Evolutionary conservation across 2,797 vertebrate species (phyloP), one percentile per base, ranked within the genome.

Genomic region (Rhadinocentrus ornatus): DNA sequence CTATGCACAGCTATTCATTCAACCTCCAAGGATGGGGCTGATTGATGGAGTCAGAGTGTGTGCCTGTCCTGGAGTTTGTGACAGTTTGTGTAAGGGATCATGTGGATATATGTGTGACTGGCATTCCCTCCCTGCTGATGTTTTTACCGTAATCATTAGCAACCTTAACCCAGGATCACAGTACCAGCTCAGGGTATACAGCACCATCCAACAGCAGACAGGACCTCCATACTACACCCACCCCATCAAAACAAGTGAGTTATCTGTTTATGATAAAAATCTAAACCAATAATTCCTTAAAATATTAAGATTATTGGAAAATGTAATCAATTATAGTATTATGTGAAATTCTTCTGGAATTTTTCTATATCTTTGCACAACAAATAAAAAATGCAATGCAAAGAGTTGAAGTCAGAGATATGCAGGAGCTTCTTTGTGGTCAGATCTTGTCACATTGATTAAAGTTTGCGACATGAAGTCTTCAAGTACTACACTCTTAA

Each of bases 181-280:
- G 77, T 95, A 95, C 75, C 83, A 94, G 74, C 92, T 97, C 59
- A 77, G 37, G 2, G 69, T 97, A 66, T 92, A 79, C 66, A 93
- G 93, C 80, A 94, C 92, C 73, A 96, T 95, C 77, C 75, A 79
- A 48, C 81, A 86, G 37, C 91, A 88, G 85, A 82, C 88, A 56
- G 96, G 96, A 75, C 90, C 92, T 3, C 80, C 77, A 12, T 95
- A 92, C 83, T 53, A 22, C 66, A 57, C 95, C 41, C 73, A 66
- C 34, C 75, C 82, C 56, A 62, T 96, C 73, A 95, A 90, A 94
- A 97, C 94, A 64, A 93, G 95, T 96, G 83, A 96, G 95, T 93
- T 13, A 74, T 39, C 6, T 0, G 7, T 3, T 16, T 0, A 0
- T 58, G 15, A 22, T 2, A 57, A n/a, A 39, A 12, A 41, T 20